phyloP scores from a whole-genome alignment of 2,113 vertebrate genomes.

The Heterotilapia buettikoferi region DNA sequence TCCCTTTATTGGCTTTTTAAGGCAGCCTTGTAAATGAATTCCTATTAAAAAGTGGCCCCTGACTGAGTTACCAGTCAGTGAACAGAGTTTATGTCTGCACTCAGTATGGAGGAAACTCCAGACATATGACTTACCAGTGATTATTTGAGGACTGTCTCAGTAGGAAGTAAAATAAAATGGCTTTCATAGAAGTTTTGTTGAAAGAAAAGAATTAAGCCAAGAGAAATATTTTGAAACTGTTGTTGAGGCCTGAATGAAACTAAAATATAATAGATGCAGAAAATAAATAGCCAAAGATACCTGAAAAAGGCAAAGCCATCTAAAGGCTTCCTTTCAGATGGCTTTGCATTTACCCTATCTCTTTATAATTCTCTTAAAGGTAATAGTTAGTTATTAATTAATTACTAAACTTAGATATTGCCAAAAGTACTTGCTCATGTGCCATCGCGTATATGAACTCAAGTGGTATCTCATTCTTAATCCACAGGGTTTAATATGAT shows the following conservation, averaged over 20 bases:
- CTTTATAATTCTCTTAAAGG: background rate
- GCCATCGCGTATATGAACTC: background rate
- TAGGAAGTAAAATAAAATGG: background rate
- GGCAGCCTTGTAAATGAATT: background rate
- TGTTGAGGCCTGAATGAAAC: background rate
- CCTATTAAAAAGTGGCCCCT: background rate
- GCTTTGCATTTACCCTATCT: background rate
- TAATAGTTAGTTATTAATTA: background rate
- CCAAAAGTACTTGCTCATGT: background rate
- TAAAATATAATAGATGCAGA: background rate
- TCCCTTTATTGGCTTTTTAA: background rate
- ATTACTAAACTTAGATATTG: background rate
- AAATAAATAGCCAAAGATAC: background rate
- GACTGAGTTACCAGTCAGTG: background rate
- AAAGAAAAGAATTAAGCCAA: background rate
- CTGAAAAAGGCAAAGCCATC: background rate
- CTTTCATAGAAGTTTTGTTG: background rate
- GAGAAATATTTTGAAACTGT: background rate
- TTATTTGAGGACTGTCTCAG: background rate
- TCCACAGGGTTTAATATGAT: background rate
- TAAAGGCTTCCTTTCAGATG: background rate
- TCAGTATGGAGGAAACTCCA: background rate
- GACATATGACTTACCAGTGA: background rate
- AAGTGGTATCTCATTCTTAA: background rate
- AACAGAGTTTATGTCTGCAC: background rate